These are phyloP conservation scores for Drosophila antonietae DNA, from an alignment of 2,888 invertebrate species.

Conservation along the genomic window DNA sequence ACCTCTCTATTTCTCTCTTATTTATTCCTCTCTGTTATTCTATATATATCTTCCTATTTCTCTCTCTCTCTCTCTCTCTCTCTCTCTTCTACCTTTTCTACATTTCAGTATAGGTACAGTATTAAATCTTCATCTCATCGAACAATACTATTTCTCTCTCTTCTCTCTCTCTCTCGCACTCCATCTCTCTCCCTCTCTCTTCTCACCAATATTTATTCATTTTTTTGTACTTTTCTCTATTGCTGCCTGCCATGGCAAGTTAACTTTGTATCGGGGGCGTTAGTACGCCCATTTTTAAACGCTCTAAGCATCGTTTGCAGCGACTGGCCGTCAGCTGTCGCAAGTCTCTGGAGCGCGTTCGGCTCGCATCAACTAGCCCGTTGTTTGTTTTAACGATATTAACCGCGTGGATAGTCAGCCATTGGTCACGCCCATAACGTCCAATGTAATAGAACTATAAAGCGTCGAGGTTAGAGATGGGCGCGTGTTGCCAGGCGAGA, in stretches of 20 bases:
- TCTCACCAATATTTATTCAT: neutral
- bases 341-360: constrained; percentile 46
- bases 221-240: neutral
- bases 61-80: neutral
- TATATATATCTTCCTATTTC: neutral
- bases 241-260: constrained; percentile 20
- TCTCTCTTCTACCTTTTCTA: neutral
- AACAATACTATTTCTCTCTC: neutral
- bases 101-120: neutral
- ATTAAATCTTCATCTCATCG: neutral
- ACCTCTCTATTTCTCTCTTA: neutral
- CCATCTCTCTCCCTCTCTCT: neutral
- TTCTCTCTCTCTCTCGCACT: neutral
- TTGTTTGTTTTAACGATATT: constrained; percentile 66
- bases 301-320: constrained; percentile 38
- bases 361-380: constrained; percentile 54
- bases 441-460: constrained; percentile 43
- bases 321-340: constrained; percentile 9
- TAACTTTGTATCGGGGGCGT: constrained; percentile 29
- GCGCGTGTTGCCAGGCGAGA: neutral
- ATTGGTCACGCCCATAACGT: constrained; percentile 62
- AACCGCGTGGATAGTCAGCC: constrained; percentile 53
- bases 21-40: neutral
- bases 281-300: constrained; percentile 44
- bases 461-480: constrained; percentile 20